Evolutionary conservation across 35 echinoderm and acorn worm species (phyloP).

Genomic region (Apostichopus californicus): DNA sequence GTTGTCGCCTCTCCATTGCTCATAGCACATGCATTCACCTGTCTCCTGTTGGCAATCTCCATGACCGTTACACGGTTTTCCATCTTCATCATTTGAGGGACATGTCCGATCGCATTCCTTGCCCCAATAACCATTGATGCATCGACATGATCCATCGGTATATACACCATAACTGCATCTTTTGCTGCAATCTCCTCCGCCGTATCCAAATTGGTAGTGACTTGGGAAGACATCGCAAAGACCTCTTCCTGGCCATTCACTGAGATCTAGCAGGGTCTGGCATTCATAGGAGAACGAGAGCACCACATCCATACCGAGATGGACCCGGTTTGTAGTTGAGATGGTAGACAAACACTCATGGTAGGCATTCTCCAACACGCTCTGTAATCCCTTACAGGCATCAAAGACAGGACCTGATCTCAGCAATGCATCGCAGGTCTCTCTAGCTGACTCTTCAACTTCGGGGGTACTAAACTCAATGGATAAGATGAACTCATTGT

Average conservation of each 20-base stretch:
- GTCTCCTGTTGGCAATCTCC: constrained; percentile 62
- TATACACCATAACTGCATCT: constrained; percentile 67
- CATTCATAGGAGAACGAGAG: constrained; percentile 74
- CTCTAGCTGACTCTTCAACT: constrained; percentile 37
- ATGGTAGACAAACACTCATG: constrained; percentile 62
- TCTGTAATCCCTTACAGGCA: constrained; percentile 46
- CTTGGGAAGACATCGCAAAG: constrained; percentile 80
- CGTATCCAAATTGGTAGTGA: constrained; percentile 55
- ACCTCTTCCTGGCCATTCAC: constrained; percentile 53
- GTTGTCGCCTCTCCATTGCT: constrained; percentile 69
- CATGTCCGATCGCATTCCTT: constrained; percentile 62
- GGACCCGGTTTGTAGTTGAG: constrained; percentile 31
- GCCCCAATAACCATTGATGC: constrained; percentile 79
- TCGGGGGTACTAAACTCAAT: constrained; percentile 31
- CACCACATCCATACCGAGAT: constrained; percentile 51
- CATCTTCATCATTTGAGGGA: constrained; percentile 34
- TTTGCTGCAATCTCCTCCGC: constrained; percentile 60
- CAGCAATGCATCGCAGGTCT: constrained; percentile 47
- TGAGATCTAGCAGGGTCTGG: constrained; percentile 59
- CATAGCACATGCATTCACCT: constrained; percentile 71
- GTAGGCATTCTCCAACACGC: constrained; percentile 66
- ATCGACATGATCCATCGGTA: constrained; percentile 48
- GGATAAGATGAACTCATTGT: not conserved
- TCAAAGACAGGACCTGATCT: constrained; percentile 57
- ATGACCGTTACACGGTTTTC: constrained; percentile 70